Evolutionary conservation across 2,797 vertebrate species (phyloP), one percentile per base, ranked within the genome.

Genomic region (Crenichthys baileyi): DNA sequence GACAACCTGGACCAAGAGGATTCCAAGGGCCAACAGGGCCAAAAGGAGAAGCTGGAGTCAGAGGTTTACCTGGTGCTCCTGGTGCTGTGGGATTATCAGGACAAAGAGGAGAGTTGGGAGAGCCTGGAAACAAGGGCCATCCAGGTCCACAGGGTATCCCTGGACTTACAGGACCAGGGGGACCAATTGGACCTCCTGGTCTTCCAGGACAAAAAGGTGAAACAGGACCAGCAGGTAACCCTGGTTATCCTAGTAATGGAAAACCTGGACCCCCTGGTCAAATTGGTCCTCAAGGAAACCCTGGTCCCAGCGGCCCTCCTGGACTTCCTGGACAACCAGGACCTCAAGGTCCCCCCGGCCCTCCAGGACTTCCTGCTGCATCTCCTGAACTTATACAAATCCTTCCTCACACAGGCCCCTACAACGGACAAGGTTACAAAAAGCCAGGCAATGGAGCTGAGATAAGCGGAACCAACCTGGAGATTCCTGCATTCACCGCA

Each of bases 401-500:
- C 82, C 94, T 98, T 53, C 97, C 98, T 0, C 96, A 95, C 55
- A 91, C 89, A 16, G 97, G 97, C 41, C 94, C 94, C 0, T 96
- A 98, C 74, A 94, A 94, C 0, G 97, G 97, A 8, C 83, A 95
- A 1, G 94, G 85, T 31, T 96, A 96, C 91, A 97, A 96, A 87
- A 98, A 97, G 75, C 91, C 91, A 81, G 97, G 96, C 84, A 93
- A 94, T 0, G 95, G 93, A 2, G 95, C 90, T 0, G 89, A 94
- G 7, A 70, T 92, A 5, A 83, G 92, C 5, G 87, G 83, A 20
- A 86, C 44, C 18, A 93, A 83, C 0, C 89, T 94, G 0, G 97
- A 98, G 90, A 97, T 98, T 97, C 97, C 98, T 0, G 97, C 98
- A 0, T 99, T 99, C 88, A 97, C 98, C 0, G 98, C 98, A 0